Conservation (phyloP, 2,113 vertebrate species). For the Apteryx owenii region DNA sequence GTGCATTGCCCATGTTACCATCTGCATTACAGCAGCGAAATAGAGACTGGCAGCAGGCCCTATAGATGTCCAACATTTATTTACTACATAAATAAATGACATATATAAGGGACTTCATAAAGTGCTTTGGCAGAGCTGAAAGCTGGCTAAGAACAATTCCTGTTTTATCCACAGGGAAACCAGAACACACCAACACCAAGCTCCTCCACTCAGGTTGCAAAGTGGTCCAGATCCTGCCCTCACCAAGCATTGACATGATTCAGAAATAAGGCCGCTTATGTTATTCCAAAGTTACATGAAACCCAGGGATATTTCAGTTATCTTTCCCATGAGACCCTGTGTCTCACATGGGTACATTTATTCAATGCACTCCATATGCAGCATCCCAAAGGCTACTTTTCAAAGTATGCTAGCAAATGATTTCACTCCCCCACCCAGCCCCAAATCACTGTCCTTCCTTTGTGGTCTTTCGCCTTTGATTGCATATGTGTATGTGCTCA, state of each 20-base stretch:
- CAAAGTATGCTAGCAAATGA: not conserved
- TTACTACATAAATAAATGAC: conserved; percentile 51
- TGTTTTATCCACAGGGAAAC: not conserved
- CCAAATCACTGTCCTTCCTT: not conserved
- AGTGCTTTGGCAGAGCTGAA: conserved; percentile 45
- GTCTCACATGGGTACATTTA: not conserved
- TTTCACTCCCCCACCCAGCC: not conserved
- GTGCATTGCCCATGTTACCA: not conserved
- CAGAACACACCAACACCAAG: not conserved
- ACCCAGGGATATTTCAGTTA: not conserved
- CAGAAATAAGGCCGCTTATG: conserved; percentile 43
- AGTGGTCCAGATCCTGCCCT: not conserved
- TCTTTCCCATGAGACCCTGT: not conserved
- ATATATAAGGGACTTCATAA: not conserved
- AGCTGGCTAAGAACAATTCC: not conserved
- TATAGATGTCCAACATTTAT: conserved; percentile 15
- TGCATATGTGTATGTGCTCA: not conserved
- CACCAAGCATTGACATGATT: fast-evolving
- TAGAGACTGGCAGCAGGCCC: not conserved
- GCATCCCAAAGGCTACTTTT: not conserved
- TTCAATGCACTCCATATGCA: not conserved
- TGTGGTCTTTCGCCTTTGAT: not conserved
- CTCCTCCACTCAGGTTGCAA: fast-evolving
- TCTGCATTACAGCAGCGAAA: not conserved
- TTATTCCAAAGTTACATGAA: conserved; percentile 7